These are phyloP conservation scores for Aptenodytes patagonicus DNA, from an alignment of 2,113 vertebrate genomes.

Conservation along the genomic window DNA sequence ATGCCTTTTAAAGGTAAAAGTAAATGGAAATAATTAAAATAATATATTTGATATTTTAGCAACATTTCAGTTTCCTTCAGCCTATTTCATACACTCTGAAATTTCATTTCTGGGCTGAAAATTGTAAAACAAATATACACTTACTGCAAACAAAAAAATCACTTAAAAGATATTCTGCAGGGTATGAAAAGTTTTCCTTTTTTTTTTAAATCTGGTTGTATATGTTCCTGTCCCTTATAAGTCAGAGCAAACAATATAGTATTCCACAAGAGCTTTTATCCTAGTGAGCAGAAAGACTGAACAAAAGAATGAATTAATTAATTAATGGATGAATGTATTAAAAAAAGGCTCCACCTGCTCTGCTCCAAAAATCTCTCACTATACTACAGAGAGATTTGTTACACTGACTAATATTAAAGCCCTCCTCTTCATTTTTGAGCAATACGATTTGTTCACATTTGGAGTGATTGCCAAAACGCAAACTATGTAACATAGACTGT, in stretches of 20 bases:
- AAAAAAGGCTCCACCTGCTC: conserved; percentile 57
- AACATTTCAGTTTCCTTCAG: neutral
- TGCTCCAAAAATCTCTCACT: conserved; percentile 51
- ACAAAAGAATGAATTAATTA: conserved; percentile 62
- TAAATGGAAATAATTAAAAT: neutral
- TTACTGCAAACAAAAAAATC: neutral
- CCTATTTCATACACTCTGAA: neutral
- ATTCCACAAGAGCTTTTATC: conserved; percentile 27
- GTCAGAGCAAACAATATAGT: neutral
- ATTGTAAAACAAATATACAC: neutral
- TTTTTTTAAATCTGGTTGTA: neutral
- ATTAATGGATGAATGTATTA: conserved; percentile 58
- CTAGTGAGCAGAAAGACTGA: conserved; percentile 33
- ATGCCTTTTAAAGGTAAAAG: neutral
- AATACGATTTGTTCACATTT: neutral
- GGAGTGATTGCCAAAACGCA: neutral
- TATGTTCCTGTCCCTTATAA: neutral
- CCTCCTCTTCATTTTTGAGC: neutral
- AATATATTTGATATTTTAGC: neutral
- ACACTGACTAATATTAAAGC: neutral
- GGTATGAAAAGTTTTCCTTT: neutral
- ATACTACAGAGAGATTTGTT: neutral
- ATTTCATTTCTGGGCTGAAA: neutral
- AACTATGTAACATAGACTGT: neutral
- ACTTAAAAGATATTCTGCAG: neutral